These are phyloP conservation scores for Pygoscelis adeliae DNA, from an alignment of 2,113 vertebrate genomes.

Conservation along the genomic window DNA sequence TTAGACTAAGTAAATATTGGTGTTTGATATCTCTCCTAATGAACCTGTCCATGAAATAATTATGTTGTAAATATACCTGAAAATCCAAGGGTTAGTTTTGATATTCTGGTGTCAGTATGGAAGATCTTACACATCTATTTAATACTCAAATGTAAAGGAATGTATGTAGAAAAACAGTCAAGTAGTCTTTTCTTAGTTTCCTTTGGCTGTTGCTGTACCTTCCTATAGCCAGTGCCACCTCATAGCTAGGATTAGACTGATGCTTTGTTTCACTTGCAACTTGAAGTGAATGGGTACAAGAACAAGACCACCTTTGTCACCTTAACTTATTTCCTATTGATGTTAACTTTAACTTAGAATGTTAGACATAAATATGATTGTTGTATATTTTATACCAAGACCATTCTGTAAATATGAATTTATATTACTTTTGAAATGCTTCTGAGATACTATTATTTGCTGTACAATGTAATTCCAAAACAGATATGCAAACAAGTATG, in stretches of 20 bases:
- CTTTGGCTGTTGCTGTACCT: constrained; percentile 77
- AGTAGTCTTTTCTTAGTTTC: constrained; percentile 73
- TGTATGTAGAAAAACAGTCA: constrained; percentile 73
- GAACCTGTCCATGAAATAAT: constrained; percentile 78
- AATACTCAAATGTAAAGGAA: constrained; percentile 72
- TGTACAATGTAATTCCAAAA: constrained; percentile 78
- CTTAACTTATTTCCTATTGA: constrained; percentile 80
- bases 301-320: constrained; percentile 75
- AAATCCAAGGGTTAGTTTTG: constrained; percentile 81
- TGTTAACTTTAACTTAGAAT: constrained; percentile 77
- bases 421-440: constrained; percentile 81
- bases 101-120: constrained; percentile 82
- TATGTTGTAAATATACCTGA: constrained; percentile 80
- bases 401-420: constrained; percentile 81
- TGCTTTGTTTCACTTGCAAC: constrained; percentile 72
- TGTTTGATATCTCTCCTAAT: constrained; percentile 80
- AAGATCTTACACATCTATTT: constrained; percentile 79
- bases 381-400: constrained; percentile 80
- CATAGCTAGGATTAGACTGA: constrained; percentile 59
- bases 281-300: constrained; percentile 72
- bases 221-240: constrained; percentile 71
- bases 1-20: constrained; percentile 77
- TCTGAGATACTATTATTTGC: constrained; percentile 81
- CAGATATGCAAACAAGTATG: constrained; percentile 80
- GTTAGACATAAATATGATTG: constrained; percentile 77